phyloP scores from a whole-genome alignment of 2,797 vertebrate genomes.

The Sphenopsis melanotis region DNA sequence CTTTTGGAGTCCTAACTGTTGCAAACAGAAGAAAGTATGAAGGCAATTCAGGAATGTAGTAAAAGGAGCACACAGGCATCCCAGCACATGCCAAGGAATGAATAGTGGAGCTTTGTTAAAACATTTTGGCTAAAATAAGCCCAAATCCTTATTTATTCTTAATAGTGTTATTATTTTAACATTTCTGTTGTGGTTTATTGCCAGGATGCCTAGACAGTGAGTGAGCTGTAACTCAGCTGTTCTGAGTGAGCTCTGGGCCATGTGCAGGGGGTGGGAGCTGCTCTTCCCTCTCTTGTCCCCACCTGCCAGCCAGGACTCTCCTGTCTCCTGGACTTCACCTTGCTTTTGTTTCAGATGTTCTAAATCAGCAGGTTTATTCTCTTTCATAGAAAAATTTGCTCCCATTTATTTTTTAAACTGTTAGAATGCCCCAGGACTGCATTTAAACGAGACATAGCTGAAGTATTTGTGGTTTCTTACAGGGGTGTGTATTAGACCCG shows the following conservation, averaged over 20 bases:
- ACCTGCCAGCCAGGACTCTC: neutral
- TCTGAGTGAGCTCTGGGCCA: accelerated
- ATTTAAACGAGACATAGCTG: neutral
- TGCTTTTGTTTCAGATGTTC: neutral
- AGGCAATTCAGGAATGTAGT: neutral
- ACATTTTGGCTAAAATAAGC: constrained; percentile 12
- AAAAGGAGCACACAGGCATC: neutral
- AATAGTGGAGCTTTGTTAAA: neutral
- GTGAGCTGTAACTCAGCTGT: neutral
- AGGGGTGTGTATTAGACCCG: neutral
- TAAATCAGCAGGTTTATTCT: neutral
- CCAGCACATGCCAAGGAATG: neutral
- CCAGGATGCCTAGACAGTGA: constrained; percentile 29
- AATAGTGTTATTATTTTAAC: constrained; percentile 40
- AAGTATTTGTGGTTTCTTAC: neutral
- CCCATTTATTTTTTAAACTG: neutral
- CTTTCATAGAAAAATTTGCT: neutral
- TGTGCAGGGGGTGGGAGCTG: neutral
- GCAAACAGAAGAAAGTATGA: neutral
- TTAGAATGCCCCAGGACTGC: neutral
- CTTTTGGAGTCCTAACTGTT: neutral
- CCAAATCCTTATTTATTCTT: neutral
- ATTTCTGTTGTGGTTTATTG: constrained; percentile 36
- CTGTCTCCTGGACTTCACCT: neutral
- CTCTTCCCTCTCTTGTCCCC: neutral